Base-by-base conservation (phyloP, 2,113 vertebrate genomes). In the Thalassarche chlororhynchos region DNA sequence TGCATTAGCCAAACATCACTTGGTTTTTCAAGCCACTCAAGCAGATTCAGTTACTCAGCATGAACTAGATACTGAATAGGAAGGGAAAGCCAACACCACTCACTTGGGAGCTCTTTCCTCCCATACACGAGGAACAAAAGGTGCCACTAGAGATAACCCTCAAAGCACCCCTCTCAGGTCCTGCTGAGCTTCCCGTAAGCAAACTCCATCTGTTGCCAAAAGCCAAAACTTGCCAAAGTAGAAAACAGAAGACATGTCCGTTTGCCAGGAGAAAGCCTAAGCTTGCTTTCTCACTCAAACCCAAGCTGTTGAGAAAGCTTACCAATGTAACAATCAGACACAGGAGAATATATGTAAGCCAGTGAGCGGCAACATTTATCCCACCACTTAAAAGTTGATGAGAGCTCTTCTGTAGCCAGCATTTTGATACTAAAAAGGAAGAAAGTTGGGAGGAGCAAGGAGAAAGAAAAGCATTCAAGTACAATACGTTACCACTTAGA, bases 101-200 rank as follows among this genome's bases (percentile, higher is more conserved):
- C 64, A 74, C 76, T 38, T 66, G 71, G 75, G 70, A 90, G 32
- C 54, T 96, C 64, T 81, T 85, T 81, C 93, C 90, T 85, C 58
- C 72, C 42, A 28, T 62, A 87, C 58, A 81, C 55, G 36, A 78
- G 87, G 78, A 98, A 95, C 66, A 97, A 98, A 95, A 97, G 95
- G 61, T 96, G 85, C 34, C 94, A 65, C 78, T 47, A 84, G 71
- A 97, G 95, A 91, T 69, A 90, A 84, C 83, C 34, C 84, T 82
- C 51, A 85, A 66, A 82, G 32, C 78, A 61, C 40, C 83, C 69
- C 90, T 95, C 96, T 86, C 14, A 9, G 78, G 87, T 93, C 82
- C 86, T 93, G 71, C 89, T 87, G 84, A 80, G 70, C 75, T 91
- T 92, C 92, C 96, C 36, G 5, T 95, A 95, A 97, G 90, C 71